Evolutionary conservation across 2,113 vertebrate genomes (phyloP).

Genomic region (Myotis yumanensis): DNA sequence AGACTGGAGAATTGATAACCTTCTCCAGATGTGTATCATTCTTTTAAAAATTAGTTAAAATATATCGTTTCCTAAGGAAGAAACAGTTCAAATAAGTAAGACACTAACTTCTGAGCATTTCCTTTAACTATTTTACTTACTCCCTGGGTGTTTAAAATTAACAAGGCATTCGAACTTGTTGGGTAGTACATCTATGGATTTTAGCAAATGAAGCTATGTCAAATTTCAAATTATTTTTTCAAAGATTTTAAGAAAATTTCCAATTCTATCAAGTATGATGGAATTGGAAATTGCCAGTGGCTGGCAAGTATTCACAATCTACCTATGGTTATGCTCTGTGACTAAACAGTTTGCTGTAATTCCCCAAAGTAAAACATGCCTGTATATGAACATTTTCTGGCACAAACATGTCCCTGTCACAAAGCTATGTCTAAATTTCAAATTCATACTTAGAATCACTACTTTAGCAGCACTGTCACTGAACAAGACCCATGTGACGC

Average conservation of each 20-base stretch:
- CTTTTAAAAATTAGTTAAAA: slow-evolving; percentile 38
- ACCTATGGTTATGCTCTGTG: slow-evolving; percentile 57
- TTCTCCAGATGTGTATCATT: neutral
- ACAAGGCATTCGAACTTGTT: slow-evolving; percentile 2
- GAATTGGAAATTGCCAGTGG: neutral
- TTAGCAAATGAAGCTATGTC: neutral
- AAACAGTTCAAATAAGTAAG: neutral
- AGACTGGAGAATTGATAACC: neutral
- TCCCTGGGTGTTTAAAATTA: neutral
- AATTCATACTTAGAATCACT: slow-evolving; percentile 86
- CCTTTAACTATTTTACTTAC: neutral
- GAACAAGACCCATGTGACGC: slow-evolving; percentile 85
- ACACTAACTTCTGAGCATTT: slow-evolving; percentile 22
- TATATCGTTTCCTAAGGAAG: neutral
- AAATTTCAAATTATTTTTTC: neutral
- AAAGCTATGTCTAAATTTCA: slow-evolving; percentile 89
- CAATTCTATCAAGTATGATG: neutral
- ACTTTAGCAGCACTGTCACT: slow-evolving; percentile 82
- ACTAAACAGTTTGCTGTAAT: slow-evolving; percentile 79
- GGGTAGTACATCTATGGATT: neutral
- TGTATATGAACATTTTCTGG: slow-evolving; percentile 84
- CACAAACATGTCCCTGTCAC: slow-evolving; percentile 84
- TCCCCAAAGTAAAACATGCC: slow-evolving; percentile 78
- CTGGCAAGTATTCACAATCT: slow-evolving; percentile 19
- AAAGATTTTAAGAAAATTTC: slow-evolving; percentile 1